Conservation (phyloP, 2,797 vertebrate species). For the Pachyuromys duprasi region DNA sequence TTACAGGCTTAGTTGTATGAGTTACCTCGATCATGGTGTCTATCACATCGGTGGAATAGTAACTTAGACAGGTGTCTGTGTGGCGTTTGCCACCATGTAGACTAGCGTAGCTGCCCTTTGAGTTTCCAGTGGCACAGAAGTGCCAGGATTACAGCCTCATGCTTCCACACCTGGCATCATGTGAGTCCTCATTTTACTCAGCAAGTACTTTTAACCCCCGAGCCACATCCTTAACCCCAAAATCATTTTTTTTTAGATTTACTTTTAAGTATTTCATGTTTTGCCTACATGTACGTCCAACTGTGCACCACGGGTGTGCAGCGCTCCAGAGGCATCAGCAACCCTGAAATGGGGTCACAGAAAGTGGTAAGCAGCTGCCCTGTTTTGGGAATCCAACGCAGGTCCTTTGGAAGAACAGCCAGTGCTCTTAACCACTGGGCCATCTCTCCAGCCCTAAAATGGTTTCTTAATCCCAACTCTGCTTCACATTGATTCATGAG, state of each 20-base stretch:
- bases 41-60: background rate
- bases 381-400: background rate
- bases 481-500: background rate
- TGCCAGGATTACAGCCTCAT: no score
- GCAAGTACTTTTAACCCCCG: background rate
- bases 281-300: background rate
- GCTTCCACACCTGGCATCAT: background rate
- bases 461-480: background rate
- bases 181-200: background rate
- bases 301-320: no score
- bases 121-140: background rate
- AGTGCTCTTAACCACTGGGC: background rate
- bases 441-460: background rate
- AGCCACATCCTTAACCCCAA: no score
- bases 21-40: background rate
- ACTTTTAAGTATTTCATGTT: background rate
- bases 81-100: no score
- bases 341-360: background rate
- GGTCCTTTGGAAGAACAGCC: background rate
- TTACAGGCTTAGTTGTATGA: background rate
- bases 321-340: background rate
- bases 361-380: rapidly evolving
- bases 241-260: background rate
- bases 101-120: background rate
- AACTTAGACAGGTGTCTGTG: background rate